These are phyloP conservation scores for Drosophila anceps DNA, from an alignment of 2,888 invertebrate genomes.

Conservation along the genomic window DNA sequence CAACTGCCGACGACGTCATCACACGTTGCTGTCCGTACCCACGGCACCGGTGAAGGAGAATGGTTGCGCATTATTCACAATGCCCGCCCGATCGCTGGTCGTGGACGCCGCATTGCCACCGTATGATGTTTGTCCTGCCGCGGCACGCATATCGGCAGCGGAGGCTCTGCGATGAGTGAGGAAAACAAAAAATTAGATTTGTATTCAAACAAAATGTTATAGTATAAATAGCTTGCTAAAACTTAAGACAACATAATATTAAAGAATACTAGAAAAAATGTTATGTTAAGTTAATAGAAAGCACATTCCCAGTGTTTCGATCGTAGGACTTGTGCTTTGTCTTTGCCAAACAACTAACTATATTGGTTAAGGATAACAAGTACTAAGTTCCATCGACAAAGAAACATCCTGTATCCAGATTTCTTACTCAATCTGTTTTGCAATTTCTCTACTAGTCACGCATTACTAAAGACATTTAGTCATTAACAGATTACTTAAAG, in stretches of 20 bases:
- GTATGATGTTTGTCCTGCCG: conserved; percentile 82
- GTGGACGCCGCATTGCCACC: conserved; percentile 81
- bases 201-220: not conserved
- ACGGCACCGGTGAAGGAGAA: conserved; percentile 91
- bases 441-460: not conserved
- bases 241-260: not conserved
- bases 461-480: not conserved
- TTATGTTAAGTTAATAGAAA: conserved; percentile 12
- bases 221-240: not conserved
- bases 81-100: conserved; percentile 89
- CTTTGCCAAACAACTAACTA: conserved; percentile 4
- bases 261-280: not conserved
- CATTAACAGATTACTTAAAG: not conserved
- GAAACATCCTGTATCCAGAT: not conserved
- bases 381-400: not conserved
- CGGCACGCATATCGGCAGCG: conserved; percentile 92
- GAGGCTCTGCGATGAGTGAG: conserved; percentile 88
- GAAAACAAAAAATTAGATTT: conserved; percentile 14
- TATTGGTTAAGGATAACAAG: not conserved
- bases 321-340: conserved; percentile 32
- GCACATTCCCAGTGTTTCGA: conserved; percentile 22
- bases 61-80: conserved; percentile 93
- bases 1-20: conserved; percentile 81
- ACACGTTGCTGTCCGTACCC: conserved; percentile 89
- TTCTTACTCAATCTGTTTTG: not conserved